Base-by-base conservation (phyloP, 1,140 invertebrate species). In the Lordiphosa clarofinis region DNA sequence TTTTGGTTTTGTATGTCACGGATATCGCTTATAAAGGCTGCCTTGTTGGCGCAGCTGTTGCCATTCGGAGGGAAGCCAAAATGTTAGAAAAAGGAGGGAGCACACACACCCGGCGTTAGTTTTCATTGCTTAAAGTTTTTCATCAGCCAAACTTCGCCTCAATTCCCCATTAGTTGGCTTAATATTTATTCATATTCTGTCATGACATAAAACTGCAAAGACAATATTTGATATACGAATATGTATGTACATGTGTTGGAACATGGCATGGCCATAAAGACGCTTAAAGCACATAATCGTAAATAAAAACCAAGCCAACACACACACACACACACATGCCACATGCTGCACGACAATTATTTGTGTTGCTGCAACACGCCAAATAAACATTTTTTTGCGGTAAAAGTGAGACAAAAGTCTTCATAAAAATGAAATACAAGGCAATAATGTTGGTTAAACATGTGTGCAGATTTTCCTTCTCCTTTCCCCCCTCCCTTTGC, bases 311-410 rank as follows among this genome's bases (percentile, higher is more conserved):
- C 59, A 50, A 13, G 43, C 12, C 65, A 42, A n/a, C n/a, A 28
- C 36, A 37, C 19, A 38, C 28, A 35, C 31, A 44, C 11, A 59
- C 69, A 42, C 56, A 62, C 43, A 44, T 58, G 78, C 78, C 76
- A 82, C 76, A 82, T 82, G 78, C 76, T 84, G 78, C 66, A 78
- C 64, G 76, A 82, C 76, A 82, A 82, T 82, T 82, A 82, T 84
- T 82, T 82, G 76, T 76, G 73, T 84, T 81, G 78, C 73, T 62
- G 76, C 73, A 82, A 82, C 76, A 84, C 78, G 78, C 68, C 63
- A 82, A 82, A 82, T 76, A 82, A 84, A 76, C 57, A 73, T 72
- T 68, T 84, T 65, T 62, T 36, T 46, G 37, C 13, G 31, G 36
- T 36, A 28, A 36, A 50, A 40, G 52, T 57, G 72, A 70, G 67